Percentiles rank a stretch among this genome's conserved stretches.
Conservation (phyloP, 2,113 vertebrate species). For the Gallinago paraguaiae region DNA sequence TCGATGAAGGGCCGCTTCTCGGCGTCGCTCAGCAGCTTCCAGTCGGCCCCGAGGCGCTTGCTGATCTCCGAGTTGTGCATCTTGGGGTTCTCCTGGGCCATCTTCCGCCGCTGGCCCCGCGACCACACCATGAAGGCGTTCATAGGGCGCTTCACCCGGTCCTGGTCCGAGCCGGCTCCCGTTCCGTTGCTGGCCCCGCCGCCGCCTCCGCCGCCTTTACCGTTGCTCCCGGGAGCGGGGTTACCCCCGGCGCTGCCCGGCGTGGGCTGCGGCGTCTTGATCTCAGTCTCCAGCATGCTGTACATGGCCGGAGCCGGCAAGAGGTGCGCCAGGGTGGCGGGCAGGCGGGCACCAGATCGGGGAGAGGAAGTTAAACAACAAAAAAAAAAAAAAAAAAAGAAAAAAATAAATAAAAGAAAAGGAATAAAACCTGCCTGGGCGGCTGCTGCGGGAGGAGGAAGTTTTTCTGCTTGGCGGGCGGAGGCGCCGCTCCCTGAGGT, state of each 20-base stretch:
- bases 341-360: constrained; percentile 60
- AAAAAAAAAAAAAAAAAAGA: too few relatives aligned
- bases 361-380: not conserved
- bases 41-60: constrained; percentile 95
- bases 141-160: constrained; percentile 97
- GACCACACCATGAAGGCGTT: constrained; percentile 99
- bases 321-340: constrained; percentile 73
- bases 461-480: not conserved
- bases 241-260: constrained; percentile 72
- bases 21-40: constrained; percentile 95
- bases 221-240: constrained; percentile 70
- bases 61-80: constrained; percentile 99
- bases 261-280: constrained; percentile 86
- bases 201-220: constrained; percentile 64
- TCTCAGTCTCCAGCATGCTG: constrained; percentile 93
- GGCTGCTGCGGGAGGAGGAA: not conserved
- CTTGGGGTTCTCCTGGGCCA: constrained; percentile 98
- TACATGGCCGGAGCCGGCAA: constrained; percentile 86
- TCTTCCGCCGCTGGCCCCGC: constrained; percentile 93
- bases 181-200: constrained; percentile 61
- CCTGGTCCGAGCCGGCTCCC: constrained; percentile 79
- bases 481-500: not conserved
- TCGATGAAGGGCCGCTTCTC: constrained; percentile 98
- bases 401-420: too few relatives aligned
- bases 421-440: not conserved